Evolutionary conservation across 2,113 vertebrate genomes (phyloP), one percentile per base, ranked within the genome.

Genomic region (Coreoperca whiteheadi): DNA sequence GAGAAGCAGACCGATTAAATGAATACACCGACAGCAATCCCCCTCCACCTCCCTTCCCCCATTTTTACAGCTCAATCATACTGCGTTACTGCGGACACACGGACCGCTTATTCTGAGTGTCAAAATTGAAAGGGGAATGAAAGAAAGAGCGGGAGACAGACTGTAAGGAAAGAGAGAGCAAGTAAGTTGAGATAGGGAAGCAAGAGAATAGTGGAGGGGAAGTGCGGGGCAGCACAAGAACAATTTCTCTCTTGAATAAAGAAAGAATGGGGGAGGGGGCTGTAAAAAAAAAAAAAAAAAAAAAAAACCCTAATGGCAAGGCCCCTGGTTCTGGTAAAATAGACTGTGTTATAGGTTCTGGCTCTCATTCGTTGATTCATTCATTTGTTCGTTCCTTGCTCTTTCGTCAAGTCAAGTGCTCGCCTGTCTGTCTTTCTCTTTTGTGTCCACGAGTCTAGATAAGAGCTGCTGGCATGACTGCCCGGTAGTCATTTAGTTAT

Each of bases 51-150:
- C 77, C 76, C 74, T 32, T 48, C 86, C 95, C 96, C 96, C 96
- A 95, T 97, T 98, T 92, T 98, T 98, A 99, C 97, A 98, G 96
- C 98, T 99, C 97, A 98, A 99, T 99, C 98, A 98, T 97, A 97
- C 96, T 96, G 97, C 96, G 95, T 98, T 97, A 97, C 96, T 96
- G 96, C 92, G 89, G 94, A 90, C 86, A 92, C 86, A 89, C 69
- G 85, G 85, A 82, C 82, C 92, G 97, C 97, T 99, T 99, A 99
- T 99, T 97, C 97, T 96, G 96, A 96, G 95, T 96, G 91, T 96
- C 96, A 93, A 98, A 96, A 99, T 97, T 98, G 97, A 99, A 99
- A 98, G 97, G 96, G 96, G 97, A 97, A 96, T 94, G 96, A 96
- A 96, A 97, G 96, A 97, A 97, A 96, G 90, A 96, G 95, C 96